Percentiles rank a stretch among this genome's conserved stretches.
Evolutionary conservation across 2,797 vertebrate species (phyloP).

Genomic region (Bufotes viridis): DNA sequence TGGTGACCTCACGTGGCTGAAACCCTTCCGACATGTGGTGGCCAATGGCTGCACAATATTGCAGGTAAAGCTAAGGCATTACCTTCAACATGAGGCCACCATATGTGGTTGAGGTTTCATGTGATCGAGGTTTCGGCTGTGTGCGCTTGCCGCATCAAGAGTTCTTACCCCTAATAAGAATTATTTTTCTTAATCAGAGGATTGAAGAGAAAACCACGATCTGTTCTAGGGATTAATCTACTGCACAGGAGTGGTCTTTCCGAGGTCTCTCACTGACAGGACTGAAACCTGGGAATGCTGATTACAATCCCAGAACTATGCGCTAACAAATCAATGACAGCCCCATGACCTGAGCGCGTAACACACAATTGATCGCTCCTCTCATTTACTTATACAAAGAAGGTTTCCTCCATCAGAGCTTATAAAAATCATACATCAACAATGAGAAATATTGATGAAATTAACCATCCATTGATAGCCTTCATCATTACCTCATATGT

Average conservation of each 20-base stretch:
- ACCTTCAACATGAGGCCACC: too few species aligned
- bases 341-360: constrained; percentile 13
- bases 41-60: too few species aligned
- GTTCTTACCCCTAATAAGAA: background rate
- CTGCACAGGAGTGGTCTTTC: background rate
- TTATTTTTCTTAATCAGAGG: background rate
- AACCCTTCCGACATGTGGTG: too few species aligned
- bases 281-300: background rate
- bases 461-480: constrained; percentile 32
- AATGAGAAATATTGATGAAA: constrained; percentile 39
- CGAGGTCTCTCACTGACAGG: constrained; percentile 5
- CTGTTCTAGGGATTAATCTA: background rate
- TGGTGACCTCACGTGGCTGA: too few species aligned
- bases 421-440: constrained; percentile 35
- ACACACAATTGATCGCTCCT: constrained; percentile 25
- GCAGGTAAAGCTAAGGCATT: too few species aligned
- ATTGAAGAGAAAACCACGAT: background rate
- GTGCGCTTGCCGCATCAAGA: too few species aligned
- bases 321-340: constrained; percentile 39
- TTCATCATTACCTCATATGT: constrained; percentile 17
- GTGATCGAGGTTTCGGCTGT: too few species aligned
- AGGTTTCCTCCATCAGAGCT: constrained; percentile 21
- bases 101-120: too few species aligned
- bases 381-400: constrained; percentile 45
- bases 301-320: constrained; percentile 29